Evolutionary conservation across 2,113 vertebrate species (phyloP).

Genomic region (Octodon degus): DNA sequence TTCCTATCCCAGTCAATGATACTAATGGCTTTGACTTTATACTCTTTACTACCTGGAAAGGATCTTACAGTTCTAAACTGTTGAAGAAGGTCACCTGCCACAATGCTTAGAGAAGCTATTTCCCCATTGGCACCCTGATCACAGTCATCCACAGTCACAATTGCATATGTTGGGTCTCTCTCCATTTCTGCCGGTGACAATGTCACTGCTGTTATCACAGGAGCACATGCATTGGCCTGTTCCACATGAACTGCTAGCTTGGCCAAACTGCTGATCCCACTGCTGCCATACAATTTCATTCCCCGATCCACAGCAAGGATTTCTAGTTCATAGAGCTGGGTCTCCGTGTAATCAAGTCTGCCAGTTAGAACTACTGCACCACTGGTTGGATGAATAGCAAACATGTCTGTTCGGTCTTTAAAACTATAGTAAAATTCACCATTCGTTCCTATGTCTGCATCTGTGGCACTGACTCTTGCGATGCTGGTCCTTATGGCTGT

Average conservation of each 20-base stretch:
- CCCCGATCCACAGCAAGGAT: slow-evolving; percentile 97
- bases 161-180: slow-evolving; percentile 92
- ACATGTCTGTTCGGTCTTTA: slow-evolving; percentile 96
- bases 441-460: slow-evolving; percentile 98
- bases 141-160: slow-evolving; percentile 94
- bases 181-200: slow-evolving; percentile 91
- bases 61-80: slow-evolving; percentile 94
- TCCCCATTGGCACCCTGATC: slow-evolving; percentile 95
- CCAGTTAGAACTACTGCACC: slow-evolving; percentile 94
- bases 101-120: slow-evolving; percentile 94
- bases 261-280: slow-evolving; percentile 98
- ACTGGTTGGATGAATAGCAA: slow-evolving; percentile 97
- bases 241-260: slow-evolving; percentile 93
- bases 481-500: slow-evolving; percentile 94
- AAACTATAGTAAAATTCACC: slow-evolving; percentile 99
- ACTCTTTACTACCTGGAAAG: slow-evolving; percentile 95
- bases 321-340: slow-evolving; percentile 93
- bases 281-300: slow-evolving; percentile 97
- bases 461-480: slow-evolving; percentile 95
- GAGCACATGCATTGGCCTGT: slow-evolving; percentile 94
- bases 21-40: slow-evolving; percentile 93
- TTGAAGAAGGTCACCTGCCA: slow-evolving; percentile 94
- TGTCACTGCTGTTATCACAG: slow-evolving; percentile 90
- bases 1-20: slow-evolving; percentile 94
- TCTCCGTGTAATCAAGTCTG: slow-evolving; percentile 92